Conservation (phyloP, 1,140 invertebrate species). For the Drosophila insularis region DNA sequence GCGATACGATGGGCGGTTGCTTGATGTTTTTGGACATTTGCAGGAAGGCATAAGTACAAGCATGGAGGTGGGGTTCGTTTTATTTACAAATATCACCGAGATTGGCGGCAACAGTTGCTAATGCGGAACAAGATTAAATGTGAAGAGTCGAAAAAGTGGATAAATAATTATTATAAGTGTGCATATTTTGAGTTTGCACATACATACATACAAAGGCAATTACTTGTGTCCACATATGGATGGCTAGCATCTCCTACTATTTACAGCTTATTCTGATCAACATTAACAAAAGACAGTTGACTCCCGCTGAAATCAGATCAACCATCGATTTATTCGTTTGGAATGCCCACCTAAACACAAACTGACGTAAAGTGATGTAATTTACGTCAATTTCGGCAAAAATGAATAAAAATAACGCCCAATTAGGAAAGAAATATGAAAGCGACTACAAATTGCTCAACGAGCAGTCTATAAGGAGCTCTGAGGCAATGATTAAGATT, state of each 20-base stretch:
- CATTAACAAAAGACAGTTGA: no score
- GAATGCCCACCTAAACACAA: conserved; percentile 61
- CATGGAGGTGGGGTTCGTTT: conserved; percentile 47
- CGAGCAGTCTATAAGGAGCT: neutral
- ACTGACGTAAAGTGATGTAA: conserved; percentile 73
- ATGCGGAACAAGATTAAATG: conserved; percentile 51
- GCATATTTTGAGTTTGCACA: neutral
- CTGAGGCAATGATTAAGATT: neutral
- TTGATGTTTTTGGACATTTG: conserved; percentile 72
- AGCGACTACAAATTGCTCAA: conserved; percentile 44
- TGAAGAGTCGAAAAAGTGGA: conserved; percentile 22
- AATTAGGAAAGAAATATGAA: conserved; percentile 75
- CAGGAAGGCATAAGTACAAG: conserved; percentile 50
- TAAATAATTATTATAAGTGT: neutral
- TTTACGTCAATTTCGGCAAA: conserved; percentile 68
- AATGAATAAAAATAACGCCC: conserved; percentile 60
- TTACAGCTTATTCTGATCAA: no score
- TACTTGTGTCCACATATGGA: no score
- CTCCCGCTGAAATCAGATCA: conserved; percentile 23
- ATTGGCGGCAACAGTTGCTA: conserved; percentile 70
- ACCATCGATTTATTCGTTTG: conserved; percentile 66
- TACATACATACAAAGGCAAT: neutral
- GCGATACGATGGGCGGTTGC: conserved; percentile 19
- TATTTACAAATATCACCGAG: conserved; percentile 20
- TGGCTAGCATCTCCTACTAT: no score